Base-by-base conservation (phyloP, 2,797 vertebrate species). In the Lepus townsendii region DNA sequence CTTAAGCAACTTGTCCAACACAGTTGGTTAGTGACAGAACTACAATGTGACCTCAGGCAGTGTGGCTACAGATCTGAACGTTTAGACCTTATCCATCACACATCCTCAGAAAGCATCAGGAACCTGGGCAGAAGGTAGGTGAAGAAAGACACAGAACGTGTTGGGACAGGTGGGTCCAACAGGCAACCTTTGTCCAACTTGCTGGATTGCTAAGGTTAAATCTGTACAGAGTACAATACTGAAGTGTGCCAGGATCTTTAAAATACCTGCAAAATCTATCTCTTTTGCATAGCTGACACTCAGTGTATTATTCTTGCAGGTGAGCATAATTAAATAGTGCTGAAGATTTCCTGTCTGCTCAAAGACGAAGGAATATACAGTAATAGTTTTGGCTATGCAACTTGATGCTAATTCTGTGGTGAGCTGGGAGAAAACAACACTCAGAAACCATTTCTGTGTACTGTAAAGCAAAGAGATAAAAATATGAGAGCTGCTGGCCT, bases 401-500 rank as follows among this genome's bases (percentile, higher is more conserved):
- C 92, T 96, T 93, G 94, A 95, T 90, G 92, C 90, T 95, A 72
- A 93, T 94, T 92, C 76, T 92, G 35, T 87, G 65, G 72, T 5
- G 7, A 80, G 80, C 69, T 62, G 62, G 87, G 84, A 83, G 76
- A 87, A 93, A 91, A 93, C 92, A 96, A 75, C 90, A 69, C 52
- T 94, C 79, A 13, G 83, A 92, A 88, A 69, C 54, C 92, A 91
- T 92, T 93, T 96, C 92, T 96, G 77, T 71, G 68, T 62, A 75
- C 32, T 75, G 57, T 42, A 96, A 93, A 95, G 96, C 88, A 91
- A 69, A 93, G 90, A 88, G 92, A 96, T 88, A 95, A 92, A 95
- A 94, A 95, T 83, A 84, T 42, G 69, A 93, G 89, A 82, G 83
- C 73, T 80, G 47, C 89, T 57, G 93, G 91, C 87, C 95, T 95